Evolutionary conservation across 2,797 vertebrate genomes (phyloP), one percentile per base, ranked within the genome.

Genomic region (Merluccius polli): DNA sequence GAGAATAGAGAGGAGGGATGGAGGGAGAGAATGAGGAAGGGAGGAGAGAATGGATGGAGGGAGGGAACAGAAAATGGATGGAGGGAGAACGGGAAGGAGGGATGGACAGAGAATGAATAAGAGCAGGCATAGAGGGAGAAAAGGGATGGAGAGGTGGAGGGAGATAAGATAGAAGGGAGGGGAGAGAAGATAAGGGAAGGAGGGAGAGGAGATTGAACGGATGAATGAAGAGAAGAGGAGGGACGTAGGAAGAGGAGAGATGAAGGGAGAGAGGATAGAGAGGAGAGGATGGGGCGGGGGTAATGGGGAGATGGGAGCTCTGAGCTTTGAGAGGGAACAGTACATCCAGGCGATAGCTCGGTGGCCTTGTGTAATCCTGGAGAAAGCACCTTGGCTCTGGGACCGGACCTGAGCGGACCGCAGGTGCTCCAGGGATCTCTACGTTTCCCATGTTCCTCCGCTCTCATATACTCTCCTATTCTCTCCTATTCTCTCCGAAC

Each of bases 341-440:
- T 88, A 85, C 82, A 87, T 91, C 85, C 84, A 2, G 52, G 74
- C 48, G 84, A 83, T 74, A 79, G 79, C 83, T 83, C 87, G 82
- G 82, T 85, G 21, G 32, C 71, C 63, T 80, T 70, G 71, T 85
- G 70, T 80, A 29, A 85, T 84, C 48, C 15, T 2, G 31, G 71
- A 73, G 71, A 72, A 65, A 82, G 82, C 76, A 76, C 73, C 36
- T 70, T 32, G 70, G 80, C 79, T 84, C 76, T 11, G 48, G 48
- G 48, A 4, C 5, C 5, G 67, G 71, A 80, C 74, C 74, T 79
- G 77, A 79, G 73, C 31, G n/a, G 73, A 83, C 79, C 67, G 48
- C 88, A 90, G 86, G 88, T 90, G 86, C 81, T 90, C 82, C 81
- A 82, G 75, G 85, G 90, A 85, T 85, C 79, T 83, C 32, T 16